A percentile compares a stretch with the other conserved stretches of the same genome.
Evolutionary conservation across 2,888 invertebrate species (phyloP).

Genomic region (Timandra comae): DNA sequence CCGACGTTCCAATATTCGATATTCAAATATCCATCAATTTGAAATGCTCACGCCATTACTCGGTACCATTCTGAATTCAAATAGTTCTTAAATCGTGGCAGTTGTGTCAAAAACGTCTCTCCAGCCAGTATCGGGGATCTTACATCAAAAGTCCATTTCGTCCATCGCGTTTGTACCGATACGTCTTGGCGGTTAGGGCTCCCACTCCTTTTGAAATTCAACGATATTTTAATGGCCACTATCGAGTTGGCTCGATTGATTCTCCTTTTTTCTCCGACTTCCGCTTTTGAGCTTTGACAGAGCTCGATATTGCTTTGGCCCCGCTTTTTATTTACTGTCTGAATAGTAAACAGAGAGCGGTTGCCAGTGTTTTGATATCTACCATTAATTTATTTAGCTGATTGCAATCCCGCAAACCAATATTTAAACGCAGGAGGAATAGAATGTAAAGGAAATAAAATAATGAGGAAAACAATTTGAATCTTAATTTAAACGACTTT

Average conservation of each 20-base stretch:
- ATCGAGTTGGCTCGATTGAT: conserved; percentile 56
- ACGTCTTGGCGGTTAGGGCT: conserved; percentile 46
- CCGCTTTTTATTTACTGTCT: conserved; percentile 54
- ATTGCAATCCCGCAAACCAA: conserved; percentile 9
- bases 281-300: conserved; percentile 32
- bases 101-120: conserved; percentile 24
- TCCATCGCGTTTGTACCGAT: conserved; percentile 36
- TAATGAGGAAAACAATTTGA: too few relatives aligned
- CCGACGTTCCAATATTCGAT: conserved; percentile 4
- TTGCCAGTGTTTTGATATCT: conserved; percentile 22
- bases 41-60: conserved; percentile 25
- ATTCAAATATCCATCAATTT: conserved; percentile 33
- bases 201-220: conserved; percentile 62
- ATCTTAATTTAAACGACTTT: too few relatives aligned
- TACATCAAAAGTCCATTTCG: conserved; percentile 71
- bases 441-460: too few relatives aligned
- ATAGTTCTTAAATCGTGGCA: conserved; percentile 12
- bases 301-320: conserved; percentile 52
- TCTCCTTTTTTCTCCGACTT: conserved; percentile 42
- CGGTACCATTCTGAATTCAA: conserved; percentile 41
- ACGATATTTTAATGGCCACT: conserved; percentile 74
- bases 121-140: conserved; percentile 28
- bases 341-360: conserved; percentile 39
- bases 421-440: too few relatives aligned
- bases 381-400: conserved; percentile 11